Evolutionary conservation across 2,888 invertebrate genomes (phyloP).

Genomic region (Xestia rhomboidea): DNA sequence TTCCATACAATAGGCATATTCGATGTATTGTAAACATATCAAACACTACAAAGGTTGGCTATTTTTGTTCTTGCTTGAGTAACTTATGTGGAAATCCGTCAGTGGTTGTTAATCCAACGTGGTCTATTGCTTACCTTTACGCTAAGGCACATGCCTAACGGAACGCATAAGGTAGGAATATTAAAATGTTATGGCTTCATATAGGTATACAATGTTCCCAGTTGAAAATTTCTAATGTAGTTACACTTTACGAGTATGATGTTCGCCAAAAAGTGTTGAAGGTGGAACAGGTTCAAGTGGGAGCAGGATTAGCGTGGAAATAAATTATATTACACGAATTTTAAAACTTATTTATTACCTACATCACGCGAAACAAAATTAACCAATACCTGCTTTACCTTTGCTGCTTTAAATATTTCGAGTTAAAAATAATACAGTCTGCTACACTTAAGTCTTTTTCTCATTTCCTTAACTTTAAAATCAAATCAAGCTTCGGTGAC

Average conservation of each 20-base stretch:
- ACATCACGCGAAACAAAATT: slow-evolving; percentile 1
- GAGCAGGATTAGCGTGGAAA: background rate
- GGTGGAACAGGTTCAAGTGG: background rate
- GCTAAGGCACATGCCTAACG: background rate
- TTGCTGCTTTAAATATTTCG: background rate
- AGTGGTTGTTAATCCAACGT: background rate
- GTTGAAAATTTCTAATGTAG: background rate
- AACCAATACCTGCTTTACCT: background rate
- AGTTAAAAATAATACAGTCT: slow-evolving; percentile 15
- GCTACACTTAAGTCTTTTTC: slow-evolving; percentile 1
- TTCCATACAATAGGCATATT: slow-evolving; percentile 43
- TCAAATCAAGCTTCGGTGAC: slow-evolving; percentile 26
- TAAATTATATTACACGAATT: slow-evolving; percentile 8
- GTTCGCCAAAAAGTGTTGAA: background rate
- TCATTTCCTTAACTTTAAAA: background rate
- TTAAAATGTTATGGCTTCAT: background rate
- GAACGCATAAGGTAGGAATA: background rate
- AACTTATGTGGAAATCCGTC: background rate
- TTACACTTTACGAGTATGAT: background rate
- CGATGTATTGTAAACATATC: slow-evolving; percentile 35
- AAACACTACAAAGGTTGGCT: slow-evolving; percentile 24
- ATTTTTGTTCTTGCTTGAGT: slow-evolving; percentile 26
- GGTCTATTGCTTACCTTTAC: background rate
- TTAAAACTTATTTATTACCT: slow-evolving; percentile 26
- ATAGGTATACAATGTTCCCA: background rate